Evolutionary conservation across 2,113 vertebrate genomes (phyloP).

Genomic region (Triplophysa siluroides): DNA sequence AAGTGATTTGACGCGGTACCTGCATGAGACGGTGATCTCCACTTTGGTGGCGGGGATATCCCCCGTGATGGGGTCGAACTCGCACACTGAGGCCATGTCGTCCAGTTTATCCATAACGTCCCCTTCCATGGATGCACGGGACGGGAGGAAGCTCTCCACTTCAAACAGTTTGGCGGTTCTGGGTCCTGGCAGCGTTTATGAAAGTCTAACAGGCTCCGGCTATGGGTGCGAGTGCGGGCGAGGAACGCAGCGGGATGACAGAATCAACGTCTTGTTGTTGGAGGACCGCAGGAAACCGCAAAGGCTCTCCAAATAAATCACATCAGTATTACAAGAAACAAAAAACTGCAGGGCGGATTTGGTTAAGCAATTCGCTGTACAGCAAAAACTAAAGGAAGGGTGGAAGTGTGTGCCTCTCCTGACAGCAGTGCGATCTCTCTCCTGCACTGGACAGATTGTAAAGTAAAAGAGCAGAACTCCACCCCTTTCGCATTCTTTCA

Average conservation of each 20-base stretch:
- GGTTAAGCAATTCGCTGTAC: background rate
- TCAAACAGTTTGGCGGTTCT: conserved; percentile 57
- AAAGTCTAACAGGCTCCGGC: conserved; percentile 40
- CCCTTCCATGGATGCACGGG: conserved; percentile 75
- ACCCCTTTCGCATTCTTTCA: conserved; percentile 71
- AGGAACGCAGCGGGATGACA: conserved; percentile 48
- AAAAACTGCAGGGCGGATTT: conserved; percentile 40
- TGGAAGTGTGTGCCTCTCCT: conserved; percentile 28
- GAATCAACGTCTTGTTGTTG: conserved; percentile 29
- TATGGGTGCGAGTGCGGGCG: conserved; percentile 18
- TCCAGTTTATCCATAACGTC: conserved; percentile 85
- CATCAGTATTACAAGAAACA: conserved; percentile 47
- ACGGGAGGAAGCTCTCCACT: conserved; percentile 63
- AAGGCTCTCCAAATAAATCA: conserved; percentile 25
- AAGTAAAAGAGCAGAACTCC: conserved; percentile 75
- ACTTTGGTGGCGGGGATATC: conserved; percentile 93
- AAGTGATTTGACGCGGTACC: conserved; percentile 63
- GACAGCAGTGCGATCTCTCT: conserved; percentile 58
- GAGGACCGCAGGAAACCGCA: conserved; percentile 33
- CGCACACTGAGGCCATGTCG: conserved; percentile 82
- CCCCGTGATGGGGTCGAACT: conserved; percentile 83
- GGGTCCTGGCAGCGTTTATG: conserved; percentile 27
- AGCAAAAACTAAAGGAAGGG: conserved; percentile 3
- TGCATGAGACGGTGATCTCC: conserved; percentile 95
- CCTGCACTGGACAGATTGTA: conserved; percentile 58